A percentile compares a stretch with the other conserved stretches of the same genome.
phyloP scores from a whole-genome alignment of 2,797 vertebrate species.

The Glossophaga mutica region DNA sequence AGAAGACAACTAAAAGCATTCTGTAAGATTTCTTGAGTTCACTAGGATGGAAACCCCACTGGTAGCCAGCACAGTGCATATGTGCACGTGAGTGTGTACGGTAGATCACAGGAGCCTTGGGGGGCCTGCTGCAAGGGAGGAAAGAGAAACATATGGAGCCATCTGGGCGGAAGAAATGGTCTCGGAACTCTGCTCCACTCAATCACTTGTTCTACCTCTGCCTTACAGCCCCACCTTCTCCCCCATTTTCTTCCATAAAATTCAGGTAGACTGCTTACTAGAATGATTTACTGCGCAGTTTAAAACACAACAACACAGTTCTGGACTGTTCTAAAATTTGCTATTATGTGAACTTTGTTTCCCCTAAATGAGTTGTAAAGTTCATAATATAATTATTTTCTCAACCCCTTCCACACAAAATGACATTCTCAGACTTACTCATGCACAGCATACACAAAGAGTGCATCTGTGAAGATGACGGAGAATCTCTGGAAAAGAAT shows the following conservation, averaged over 20 bases:
- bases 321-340: background rate
- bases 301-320: background rate
- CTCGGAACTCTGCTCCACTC: background rate
- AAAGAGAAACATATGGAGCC: background rate
- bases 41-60: background rate
- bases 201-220: background rate
- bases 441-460: conserved; percentile 89
- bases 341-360: background rate
- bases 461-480: conserved; percentile 88
- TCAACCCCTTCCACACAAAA: background rate
- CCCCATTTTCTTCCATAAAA: background rate
- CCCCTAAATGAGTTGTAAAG: background rate
- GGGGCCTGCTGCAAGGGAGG: background rate
- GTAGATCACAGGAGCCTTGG: background rate
- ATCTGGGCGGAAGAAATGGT: background rate
- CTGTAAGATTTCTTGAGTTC: background rate
- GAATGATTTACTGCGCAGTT: background rate
- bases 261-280: background rate
- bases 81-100: background rate
- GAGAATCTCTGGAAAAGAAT: conserved; percentile 94
- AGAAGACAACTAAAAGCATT: background rate
- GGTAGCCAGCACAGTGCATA: background rate
- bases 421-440: conserved; percentile 86
- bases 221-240: background rate
- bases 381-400: background rate